These are phyloP conservation scores for Drosophila recens DNA, from an alignment of 2,888 invertebrate genomes.

Conservation along the genomic window DNA sequence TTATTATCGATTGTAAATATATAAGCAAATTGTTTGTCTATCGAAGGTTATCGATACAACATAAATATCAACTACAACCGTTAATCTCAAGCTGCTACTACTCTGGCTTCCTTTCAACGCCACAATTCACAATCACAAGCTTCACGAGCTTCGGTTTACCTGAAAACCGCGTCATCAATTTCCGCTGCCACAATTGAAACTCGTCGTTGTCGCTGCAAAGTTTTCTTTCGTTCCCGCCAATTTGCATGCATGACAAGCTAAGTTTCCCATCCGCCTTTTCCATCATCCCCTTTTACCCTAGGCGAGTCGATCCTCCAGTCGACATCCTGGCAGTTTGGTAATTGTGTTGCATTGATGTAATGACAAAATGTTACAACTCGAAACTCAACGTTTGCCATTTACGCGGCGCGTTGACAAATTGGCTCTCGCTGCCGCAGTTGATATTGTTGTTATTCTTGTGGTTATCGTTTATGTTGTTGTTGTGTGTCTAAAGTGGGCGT, in stretches of 20 bases:
- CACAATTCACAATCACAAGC: slow-evolving; percentile 1
- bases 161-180: slow-evolving; percentile 48
- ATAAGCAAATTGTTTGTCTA: no score
- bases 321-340: slow-evolving; percentile 24
- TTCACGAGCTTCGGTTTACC: slow-evolving; percentile 17
- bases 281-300: not conserved
- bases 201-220: slow-evolving; percentile 27
- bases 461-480: slow-evolving; percentile 2
- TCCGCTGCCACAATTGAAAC: slow-evolving; percentile 45
- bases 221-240: slow-evolving; percentile 41
- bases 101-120: not conserved
- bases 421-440: slow-evolving; percentile 44
- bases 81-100: not conserved
- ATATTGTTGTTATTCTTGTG: slow-evolving; percentile 12
- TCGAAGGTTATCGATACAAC: not conserved
- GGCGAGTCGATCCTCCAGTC: no score
- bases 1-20: no score
- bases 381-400: slow-evolving; percentile 40
- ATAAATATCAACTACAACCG: not conserved
- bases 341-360: slow-evolving; percentile 61
- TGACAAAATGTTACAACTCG: slow-evolving; percentile 56
- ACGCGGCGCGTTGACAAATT: slow-evolving; percentile 67
- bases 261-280: not conserved
- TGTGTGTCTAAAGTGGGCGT: slow-evolving; percentile 12
- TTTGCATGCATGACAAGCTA: slow-evolving; percentile 51